Conservation (phyloP, 2,113 vertebrate species). For the Microcebus murinus region DNA sequence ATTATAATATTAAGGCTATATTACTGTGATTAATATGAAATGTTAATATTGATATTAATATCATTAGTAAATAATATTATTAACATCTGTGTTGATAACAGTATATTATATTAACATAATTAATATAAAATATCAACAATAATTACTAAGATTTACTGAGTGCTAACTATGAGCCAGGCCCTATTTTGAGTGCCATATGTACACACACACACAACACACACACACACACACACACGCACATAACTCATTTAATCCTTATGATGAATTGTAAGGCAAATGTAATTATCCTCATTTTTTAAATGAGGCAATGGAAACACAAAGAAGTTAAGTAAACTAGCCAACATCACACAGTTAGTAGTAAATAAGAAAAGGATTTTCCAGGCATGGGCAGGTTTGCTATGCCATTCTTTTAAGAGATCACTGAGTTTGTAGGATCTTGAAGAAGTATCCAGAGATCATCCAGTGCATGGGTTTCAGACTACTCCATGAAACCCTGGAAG, state of each 20-base stretch:
- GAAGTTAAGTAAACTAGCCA: background rate
- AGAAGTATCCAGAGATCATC: background rate
- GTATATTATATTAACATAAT: background rate
- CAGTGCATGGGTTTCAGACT: background rate
- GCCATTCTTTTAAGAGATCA: background rate
- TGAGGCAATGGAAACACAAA: background rate
- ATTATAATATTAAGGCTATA: background rate
- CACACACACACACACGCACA: too few species aligned
- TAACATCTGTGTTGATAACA: background rate
- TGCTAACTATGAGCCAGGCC: background rate
- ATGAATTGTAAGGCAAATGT: background rate
- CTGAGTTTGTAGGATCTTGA: background rate
- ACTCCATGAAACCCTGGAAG: background rate
- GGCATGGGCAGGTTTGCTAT: background rate
- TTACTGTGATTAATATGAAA: background rate
- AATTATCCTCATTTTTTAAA: background rate
- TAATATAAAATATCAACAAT: background rate
- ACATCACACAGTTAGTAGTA: background rate
- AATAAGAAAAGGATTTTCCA: background rate
- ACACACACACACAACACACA: background rate
- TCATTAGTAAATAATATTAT: background rate
- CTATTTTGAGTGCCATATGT: background rate
- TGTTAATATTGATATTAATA: background rate
- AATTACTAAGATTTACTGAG: background rate
- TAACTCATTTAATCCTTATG: slow-evolving; percentile 29